These are phyloP conservation scores for Microtus pennsylvanicus DNA, from an alignment of 2,113 vertebrate genomes.

Conservation along the genomic window DNA sequence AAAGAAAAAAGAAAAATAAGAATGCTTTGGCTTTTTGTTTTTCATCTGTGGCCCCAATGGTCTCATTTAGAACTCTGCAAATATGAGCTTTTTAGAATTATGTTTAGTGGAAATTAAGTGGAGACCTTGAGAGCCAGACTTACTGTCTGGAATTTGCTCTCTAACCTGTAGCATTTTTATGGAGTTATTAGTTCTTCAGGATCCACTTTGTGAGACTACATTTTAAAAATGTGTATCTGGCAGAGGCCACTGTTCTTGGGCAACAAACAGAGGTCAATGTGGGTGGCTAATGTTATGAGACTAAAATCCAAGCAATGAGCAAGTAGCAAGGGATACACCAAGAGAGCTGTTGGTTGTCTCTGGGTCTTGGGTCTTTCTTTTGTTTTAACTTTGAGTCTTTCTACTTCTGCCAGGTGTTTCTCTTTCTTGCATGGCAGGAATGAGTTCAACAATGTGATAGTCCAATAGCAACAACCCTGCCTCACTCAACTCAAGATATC, in stretches of 20 bases:
- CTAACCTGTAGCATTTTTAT: conserved; percentile 69
- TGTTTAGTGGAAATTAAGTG: conserved; percentile 61
- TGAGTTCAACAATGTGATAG: conserved; percentile 7
- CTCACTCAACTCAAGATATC: too few relatives aligned
- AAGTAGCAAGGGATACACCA: conserved; percentile 31
- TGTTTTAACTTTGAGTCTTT: background rate
- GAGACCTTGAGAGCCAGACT: conserved; percentile 63
- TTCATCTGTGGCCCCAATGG: background rate
- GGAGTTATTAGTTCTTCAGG: conserved; percentile 59
- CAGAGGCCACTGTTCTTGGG: conserved; percentile 38
- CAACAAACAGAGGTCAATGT: conserved; percentile 36
- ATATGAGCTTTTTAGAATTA: conserved; percentile 55
- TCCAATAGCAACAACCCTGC: background rate
- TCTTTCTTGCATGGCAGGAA: conserved; percentile 1
- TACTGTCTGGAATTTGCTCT: conserved; percentile 69
- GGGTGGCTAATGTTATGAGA: conserved; percentile 51
- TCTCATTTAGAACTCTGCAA: conserved; percentile 30
- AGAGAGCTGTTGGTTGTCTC: conserved; percentile 46
- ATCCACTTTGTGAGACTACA: conserved; percentile 49
- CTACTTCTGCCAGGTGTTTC: background rate
- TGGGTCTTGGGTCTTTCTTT: background rate
- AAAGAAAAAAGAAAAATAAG: conserved; percentile 35
- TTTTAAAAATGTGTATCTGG: conserved; percentile 31
- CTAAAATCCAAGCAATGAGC: too few relatives aligned
- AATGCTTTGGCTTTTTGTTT: conserved; percentile 45